These are phyloP conservation scores for Dryoscopus gambensis DNA, from an alignment of 2,113 vertebrate species.

Conservation along the genomic window DNA sequence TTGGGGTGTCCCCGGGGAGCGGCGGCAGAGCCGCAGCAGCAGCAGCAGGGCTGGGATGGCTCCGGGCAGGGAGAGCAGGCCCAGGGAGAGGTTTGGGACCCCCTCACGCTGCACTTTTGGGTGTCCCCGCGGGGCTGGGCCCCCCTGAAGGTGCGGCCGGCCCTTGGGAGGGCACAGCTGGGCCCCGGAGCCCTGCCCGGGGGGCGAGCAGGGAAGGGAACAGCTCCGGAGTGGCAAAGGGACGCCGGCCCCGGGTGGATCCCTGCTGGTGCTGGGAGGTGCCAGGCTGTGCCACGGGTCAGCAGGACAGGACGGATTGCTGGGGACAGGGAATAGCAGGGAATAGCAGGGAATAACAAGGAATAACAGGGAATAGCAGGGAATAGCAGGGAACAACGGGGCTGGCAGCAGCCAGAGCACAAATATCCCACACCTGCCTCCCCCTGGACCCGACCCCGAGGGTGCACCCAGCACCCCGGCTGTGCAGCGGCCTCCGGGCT, in stretches of 20 bases:
- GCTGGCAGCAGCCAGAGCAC: not conserved
- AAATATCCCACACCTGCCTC: not conserved
- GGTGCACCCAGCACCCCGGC: not conserved
- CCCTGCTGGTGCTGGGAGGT: not conserved
- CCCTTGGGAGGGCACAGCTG: not conserved
- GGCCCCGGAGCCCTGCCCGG: not conserved
- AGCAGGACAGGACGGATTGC: not conserved
- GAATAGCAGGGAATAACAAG: not conserved
- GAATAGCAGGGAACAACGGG: not conserved
- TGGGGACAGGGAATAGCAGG: not conserved
- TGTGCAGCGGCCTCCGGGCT: accelerated
- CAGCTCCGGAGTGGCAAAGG: not conserved
- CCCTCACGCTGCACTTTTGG: accelerated
- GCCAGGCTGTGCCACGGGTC: not conserved
- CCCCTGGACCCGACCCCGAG: not conserved
- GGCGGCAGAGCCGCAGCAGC: not conserved
- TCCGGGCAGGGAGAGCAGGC: not conserved
- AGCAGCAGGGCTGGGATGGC: not conserved
- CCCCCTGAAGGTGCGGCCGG: not conserved
- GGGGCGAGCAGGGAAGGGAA: too few species aligned
- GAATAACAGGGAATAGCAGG: not conserved
- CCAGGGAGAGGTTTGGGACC: accelerated
- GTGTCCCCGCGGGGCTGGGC: not conserved
- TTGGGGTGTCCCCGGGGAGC: not conserved
- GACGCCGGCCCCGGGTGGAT: not conserved